phyloP scores from a whole-genome alignment of 2,888 invertebrate species.

The Fissipunctia ypsillon region DNA sequence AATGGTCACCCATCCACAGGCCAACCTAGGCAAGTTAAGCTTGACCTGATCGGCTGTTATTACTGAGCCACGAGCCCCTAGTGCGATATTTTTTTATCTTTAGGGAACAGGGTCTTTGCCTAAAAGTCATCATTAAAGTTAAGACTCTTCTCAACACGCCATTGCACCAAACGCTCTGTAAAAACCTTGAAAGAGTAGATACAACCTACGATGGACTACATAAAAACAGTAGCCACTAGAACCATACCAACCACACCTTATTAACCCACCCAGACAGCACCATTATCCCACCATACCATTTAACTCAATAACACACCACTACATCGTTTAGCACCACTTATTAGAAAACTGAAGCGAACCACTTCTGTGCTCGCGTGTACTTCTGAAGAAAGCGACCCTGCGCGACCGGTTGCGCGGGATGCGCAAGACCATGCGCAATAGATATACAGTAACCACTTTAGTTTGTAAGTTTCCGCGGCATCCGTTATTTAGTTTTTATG shows the following conservation, averaged over 20 bases:
- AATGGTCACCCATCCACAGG: too few relatives aligned
- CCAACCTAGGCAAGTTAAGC: too few relatives aligned
- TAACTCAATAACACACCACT: conserved; percentile 46
- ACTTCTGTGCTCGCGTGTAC: conserved; percentile 59
- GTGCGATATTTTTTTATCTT: too few relatives aligned
- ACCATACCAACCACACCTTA: conserved; percentile 9
- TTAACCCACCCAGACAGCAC: conserved; percentile 21
- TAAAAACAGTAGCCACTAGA: conserved; percentile 29
- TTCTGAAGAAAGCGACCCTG: conserved; percentile 69
- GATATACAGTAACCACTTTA: conserved; percentile 48
- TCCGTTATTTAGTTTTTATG: conserved; percentile 23
- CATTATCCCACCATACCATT: conserved; percentile 36
- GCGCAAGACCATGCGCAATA: conserved; percentile 39
- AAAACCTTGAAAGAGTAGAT: neutral
- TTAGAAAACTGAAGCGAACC: conserved; percentile 57
- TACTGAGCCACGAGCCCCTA: too few relatives aligned
- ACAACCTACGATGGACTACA: neutral
- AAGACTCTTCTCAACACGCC: neutral
- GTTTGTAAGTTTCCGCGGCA: conserved; percentile 33
- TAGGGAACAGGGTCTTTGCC: accelerated
- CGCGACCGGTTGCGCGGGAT: conserved; percentile 61
- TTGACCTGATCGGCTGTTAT: too few relatives aligned
- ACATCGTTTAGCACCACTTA: conserved; percentile 34
- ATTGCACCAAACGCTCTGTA: neutral
- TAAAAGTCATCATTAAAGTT: neutral